These are phyloP conservation scores for Pseudoips prasinana DNA, from an alignment of 2,888 invertebrate genomes.

Conservation along the genomic window DNA sequence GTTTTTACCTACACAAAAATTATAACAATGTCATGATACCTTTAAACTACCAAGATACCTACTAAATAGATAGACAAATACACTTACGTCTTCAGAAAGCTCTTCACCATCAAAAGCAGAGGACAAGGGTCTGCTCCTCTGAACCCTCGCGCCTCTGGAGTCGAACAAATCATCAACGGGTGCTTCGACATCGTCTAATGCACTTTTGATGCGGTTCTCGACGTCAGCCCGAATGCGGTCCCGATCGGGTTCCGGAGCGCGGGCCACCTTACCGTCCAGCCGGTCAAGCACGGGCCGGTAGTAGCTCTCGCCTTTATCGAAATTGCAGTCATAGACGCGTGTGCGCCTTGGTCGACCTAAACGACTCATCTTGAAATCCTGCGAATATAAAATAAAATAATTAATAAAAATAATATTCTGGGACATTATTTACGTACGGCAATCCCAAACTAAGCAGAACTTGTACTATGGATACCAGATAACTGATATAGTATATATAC, in stretches of 20 bases:
- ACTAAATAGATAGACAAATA: no score
- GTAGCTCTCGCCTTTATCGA: conserved; percentile 91
- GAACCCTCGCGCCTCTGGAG: conserved; percentile 82
- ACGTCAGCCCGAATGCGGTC: conserved; percentile 59
- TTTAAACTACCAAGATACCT: no score
- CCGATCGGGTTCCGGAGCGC: conserved; percentile 58
- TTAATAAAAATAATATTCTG: no score
- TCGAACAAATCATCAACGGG: conserved; percentile 83
- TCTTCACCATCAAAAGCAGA: conserved; percentile 73
- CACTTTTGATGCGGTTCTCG: conserved; percentile 62
- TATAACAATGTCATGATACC: no score
- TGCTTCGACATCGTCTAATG: conserved; percentile 57
- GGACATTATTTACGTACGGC: no score
- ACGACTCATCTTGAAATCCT: conserved; percentile 65
- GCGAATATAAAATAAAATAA: no score
- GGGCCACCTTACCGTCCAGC: conserved; percentile 84
- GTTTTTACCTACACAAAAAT: no score
- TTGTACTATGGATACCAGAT: no score
- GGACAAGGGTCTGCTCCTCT: conserved; percentile 65
- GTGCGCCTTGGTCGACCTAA: conserved; percentile 86
- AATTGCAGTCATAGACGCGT: conserved; percentile 92
- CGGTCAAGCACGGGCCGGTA: conserved; percentile 90
- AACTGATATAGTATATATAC: no score
- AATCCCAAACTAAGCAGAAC: no score
- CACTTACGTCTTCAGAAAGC: conserved; percentile 74